Conservation (phyloP, 2,113 vertebrate species). For the Nymphicus hollandicus region DNA sequence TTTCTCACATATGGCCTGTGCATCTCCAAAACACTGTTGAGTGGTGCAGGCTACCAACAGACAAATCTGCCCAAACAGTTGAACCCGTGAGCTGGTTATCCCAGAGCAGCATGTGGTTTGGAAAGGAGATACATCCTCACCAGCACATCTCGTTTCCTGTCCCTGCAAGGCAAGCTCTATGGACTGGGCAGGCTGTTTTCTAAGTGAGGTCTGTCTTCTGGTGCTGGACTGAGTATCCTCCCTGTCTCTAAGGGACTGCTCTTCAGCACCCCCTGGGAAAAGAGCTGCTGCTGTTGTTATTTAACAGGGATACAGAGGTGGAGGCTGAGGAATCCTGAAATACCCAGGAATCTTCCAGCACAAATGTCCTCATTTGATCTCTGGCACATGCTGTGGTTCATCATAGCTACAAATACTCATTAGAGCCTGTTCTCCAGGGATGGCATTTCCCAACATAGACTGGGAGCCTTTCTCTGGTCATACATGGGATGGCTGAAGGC, state of each 20-base stretch:
- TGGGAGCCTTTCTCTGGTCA: background rate
- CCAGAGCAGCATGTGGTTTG: background rate
- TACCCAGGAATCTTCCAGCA: background rate
- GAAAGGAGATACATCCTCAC: background rate
- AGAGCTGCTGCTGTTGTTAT: background rate
- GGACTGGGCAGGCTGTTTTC: background rate
- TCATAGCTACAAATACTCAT: background rate
- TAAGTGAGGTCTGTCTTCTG: background rate
- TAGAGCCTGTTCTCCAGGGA: background rate
- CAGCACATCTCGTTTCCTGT: background rate
- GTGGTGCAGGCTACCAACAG: fast-evolving
- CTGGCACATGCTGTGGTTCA: background rate
- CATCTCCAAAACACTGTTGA: fast-evolving
- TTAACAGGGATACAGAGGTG: background rate
- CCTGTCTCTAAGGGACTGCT: background rate
- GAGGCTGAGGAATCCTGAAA: background rate
- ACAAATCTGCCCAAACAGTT: background rate
- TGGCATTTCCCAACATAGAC: fast-evolving
- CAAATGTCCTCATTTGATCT: background rate
- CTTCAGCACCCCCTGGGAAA: background rate
- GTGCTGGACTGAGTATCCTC: fast-evolving
- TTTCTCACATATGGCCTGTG: background rate
- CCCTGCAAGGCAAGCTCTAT: background rate
- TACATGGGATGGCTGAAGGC: background rate
- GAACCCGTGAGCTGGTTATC: background rate